Percentiles rank a stretch among this genome's conserved stretches.
phyloP scores from a whole-genome alignment of 2,888 invertebrate species.

The Lydus trimaculatus region DNA sequence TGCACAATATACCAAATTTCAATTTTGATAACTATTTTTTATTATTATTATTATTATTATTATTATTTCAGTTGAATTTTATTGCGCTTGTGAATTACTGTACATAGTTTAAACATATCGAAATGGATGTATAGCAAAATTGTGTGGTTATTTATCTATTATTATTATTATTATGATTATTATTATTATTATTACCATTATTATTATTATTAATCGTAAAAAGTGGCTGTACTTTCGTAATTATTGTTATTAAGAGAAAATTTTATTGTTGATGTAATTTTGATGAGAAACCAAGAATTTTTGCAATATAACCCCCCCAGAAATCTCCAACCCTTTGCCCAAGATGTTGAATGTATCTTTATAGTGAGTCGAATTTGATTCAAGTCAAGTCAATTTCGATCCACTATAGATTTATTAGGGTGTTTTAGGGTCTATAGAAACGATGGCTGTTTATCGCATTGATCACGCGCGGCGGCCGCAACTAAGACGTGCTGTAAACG shows the following conservation, averaged over 20 bases:
- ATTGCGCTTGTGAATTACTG: conserved; percentile 29
- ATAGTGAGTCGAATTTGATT: neutral
- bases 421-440: neutral
- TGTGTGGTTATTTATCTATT: conserved; percentile 49
- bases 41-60: conserved; percentile 8
- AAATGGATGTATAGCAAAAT: conserved; percentile 42
- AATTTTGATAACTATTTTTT: neutral
- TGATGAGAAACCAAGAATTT: conserved; percentile 20
- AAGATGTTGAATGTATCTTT: neutral
- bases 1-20: conserved; percentile 18
- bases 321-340: neutral
- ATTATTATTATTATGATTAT: conserved; percentile 23
- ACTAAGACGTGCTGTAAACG: too few species aligned
- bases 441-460: too few species aligned
- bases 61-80: conserved; percentile 15
- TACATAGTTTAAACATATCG: conserved; percentile 48
- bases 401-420: neutral
- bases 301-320: conserved; percentile 24
- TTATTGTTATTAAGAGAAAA: conserved; percentile 47
- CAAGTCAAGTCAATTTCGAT: neutral
- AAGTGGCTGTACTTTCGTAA: conserved; percentile 55
- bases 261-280: conserved; percentile 47
- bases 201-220: conserved; percentile 42
- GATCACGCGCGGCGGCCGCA: too few species aligned
- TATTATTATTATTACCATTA: neutral